phyloP scores from a whole-genome alignment of 2,113 vertebrate genomes.

The Vidua macroura region DNA sequence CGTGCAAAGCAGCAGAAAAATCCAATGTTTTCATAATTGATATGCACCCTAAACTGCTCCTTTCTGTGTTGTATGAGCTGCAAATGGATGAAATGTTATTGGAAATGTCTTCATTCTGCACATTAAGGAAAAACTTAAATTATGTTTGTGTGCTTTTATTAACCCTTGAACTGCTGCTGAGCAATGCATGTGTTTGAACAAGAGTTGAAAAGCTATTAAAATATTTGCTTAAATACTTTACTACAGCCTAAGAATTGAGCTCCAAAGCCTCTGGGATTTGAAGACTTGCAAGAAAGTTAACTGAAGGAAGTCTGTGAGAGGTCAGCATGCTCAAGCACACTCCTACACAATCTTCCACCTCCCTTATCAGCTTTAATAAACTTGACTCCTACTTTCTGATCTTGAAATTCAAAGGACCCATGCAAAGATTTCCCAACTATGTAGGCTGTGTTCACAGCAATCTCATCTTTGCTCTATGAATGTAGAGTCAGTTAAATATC shows the following conservation, averaged over 20 bases:
- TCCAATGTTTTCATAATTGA: background rate
- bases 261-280: constrained; percentile 35
- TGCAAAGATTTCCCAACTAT: background rate
- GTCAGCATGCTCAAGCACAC: background rate
- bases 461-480: background rate
- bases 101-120: constrained; percentile 2
- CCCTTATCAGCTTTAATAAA: constrained; percentile 37
- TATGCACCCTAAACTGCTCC: background rate
- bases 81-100: background rate
- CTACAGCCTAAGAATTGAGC: background rate
- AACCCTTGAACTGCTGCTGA: constrained; percentile 34
- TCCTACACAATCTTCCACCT: constrained; percentile 16
- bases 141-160: constrained; percentile 37
- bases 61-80: background rate
- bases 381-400: constrained; percentile 1
- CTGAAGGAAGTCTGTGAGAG: constrained; percentile 16
- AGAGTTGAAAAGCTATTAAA: constrained; percentile 50
- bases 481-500: background rate
- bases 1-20: background rate
- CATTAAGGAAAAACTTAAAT: background rate
- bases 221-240: constrained; percentile 51
- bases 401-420: constrained; percentile 5
- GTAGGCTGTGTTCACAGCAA: background rate
- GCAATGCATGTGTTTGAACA: constrained; percentile 37
- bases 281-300: background rate